phyloP scores from a whole-genome alignment of 1,140 invertebrate genomes.

The Drosophila sulfurigaster region DNA sequence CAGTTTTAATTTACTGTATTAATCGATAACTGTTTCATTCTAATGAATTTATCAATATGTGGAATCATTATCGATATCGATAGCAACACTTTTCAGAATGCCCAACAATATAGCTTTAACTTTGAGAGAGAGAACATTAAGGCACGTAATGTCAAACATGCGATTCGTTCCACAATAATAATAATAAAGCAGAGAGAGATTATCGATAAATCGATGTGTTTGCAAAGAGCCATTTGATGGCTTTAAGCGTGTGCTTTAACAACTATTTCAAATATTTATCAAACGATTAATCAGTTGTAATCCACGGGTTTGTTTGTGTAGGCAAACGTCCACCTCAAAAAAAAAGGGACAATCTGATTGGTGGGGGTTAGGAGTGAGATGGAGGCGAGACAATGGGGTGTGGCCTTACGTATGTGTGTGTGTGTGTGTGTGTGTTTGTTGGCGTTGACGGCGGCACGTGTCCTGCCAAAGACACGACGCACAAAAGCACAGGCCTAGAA shows the following conservation, averaged over 20 bases:
- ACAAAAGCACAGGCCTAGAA: constrained; percentile 42
- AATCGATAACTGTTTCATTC: too few relatives aligned
- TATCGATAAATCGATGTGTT: constrained; percentile 26
- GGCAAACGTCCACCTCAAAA: background rate
- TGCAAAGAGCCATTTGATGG: background rate
- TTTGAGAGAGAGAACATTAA: too few relatives aligned
- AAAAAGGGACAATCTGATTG: background rate
- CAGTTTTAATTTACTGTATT: too few relatives aligned
- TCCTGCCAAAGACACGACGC: constrained; percentile 36
- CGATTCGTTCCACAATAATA: background rate
- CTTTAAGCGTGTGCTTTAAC: constrained; percentile 11
- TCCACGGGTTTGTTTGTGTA: constrained; percentile 22
- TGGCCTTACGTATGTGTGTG: background rate
- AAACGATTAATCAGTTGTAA: constrained; percentile 48
- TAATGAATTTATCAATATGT: too few relatives aligned
- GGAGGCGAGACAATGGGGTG: background rate
- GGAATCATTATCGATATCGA: too few relatives aligned
- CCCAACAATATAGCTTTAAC: too few relatives aligned
- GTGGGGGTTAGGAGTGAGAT: background rate
- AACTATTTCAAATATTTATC: constrained; percentile 26
- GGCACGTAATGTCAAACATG: background rate
- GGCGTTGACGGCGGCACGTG: constrained; percentile 39
- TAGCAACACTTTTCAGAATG: too few relatives aligned
- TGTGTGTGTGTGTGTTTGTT: background rate
- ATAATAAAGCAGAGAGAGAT: background rate